Evolutionary conservation across 2,113 vertebrate species (phyloP).

Genomic region (Carettochelys insculpta): DNA sequence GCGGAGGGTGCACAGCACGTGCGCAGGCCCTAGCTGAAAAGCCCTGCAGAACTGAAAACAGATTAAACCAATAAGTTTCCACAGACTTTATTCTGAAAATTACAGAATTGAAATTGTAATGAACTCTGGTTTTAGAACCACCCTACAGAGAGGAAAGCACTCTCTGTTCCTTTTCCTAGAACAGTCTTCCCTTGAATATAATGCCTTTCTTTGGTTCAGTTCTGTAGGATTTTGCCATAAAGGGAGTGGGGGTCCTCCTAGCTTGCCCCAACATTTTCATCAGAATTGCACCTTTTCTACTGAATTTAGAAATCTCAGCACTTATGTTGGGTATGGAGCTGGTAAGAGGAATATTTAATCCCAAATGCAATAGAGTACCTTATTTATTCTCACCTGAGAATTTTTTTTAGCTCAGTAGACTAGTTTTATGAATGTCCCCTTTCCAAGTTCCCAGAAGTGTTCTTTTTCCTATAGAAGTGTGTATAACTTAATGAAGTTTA

Average conservation of each 20-base stretch:
- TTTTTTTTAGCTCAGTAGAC: background rate
- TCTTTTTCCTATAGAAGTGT: background rate
- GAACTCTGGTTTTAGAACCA: background rate
- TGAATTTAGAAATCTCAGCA: background rate
- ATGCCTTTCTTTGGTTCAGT: background rate
- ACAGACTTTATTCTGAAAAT: background rate
- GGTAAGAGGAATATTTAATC: background rate
- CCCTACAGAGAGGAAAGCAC: background rate
- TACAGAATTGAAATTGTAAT: background rate
- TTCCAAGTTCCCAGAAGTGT: background rate
- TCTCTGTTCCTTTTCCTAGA: background rate
- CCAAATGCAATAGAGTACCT: background rate
- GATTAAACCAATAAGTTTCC: background rate
- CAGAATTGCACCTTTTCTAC: background rate
- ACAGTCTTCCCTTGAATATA: background rate
- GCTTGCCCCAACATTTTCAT: background rate
- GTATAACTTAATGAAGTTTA: constrained; percentile 4
- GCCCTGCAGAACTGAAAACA: background rate
- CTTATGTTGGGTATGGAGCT: background rate
- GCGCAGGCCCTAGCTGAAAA: background rate
- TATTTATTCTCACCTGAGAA: background rate
- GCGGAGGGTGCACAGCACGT: background rate
- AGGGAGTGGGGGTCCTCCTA: background rate
- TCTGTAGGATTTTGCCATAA: background rate
- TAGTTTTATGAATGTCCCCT: background rate